A percentile compares a stretch with the other conserved stretches of the same genome.
phyloP scores from a whole-genome alignment of 2,888 invertebrate species.

The Lymantria monacha region DNA sequence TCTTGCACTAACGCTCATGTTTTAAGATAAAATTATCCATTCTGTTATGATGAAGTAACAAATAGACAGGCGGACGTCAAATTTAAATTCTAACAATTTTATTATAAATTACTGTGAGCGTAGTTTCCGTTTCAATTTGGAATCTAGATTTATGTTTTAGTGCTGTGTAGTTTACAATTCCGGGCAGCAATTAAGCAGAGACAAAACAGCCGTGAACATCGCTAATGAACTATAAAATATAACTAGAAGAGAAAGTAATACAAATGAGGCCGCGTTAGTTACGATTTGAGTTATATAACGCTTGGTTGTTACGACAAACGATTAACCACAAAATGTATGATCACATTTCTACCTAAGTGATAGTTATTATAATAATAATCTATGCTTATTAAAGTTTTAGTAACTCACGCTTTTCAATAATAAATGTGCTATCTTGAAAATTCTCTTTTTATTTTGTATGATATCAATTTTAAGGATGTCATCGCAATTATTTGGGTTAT shows the following conservation, averaged over 20 bases:
- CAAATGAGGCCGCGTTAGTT: neutral
- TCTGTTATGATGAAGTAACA: too few relatives aligned
- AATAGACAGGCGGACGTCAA: too few relatives aligned
- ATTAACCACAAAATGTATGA: neutral
- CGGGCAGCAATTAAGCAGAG: neutral
- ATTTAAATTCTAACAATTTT: neutral
- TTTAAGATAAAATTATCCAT: neutral
- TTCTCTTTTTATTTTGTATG: too few relatives aligned
- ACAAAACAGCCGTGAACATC: conserved; percentile 4
- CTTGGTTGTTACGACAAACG: neutral
- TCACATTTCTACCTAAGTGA: neutral
- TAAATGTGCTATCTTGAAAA: neutral
- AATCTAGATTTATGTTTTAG: neutral
- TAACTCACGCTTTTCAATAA: neutral
- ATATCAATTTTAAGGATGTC: too few relatives aligned
- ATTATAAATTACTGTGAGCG: neutral
- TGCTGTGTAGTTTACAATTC: neutral
- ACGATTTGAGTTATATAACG: neutral
- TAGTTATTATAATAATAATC: neutral
- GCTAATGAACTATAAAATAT: neutral
- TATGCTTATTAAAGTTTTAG: neutral
- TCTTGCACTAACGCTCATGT: too few relatives aligned
- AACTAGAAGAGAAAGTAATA: neutral
- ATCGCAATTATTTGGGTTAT: too few relatives aligned
- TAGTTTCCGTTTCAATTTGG: neutral